Percentiles rank a stretch among this genome's conserved stretches.
Evolutionary conservation across 2,113 vertebrate species (phyloP).

Genomic region (Benitochromis conjunctus): DNA sequence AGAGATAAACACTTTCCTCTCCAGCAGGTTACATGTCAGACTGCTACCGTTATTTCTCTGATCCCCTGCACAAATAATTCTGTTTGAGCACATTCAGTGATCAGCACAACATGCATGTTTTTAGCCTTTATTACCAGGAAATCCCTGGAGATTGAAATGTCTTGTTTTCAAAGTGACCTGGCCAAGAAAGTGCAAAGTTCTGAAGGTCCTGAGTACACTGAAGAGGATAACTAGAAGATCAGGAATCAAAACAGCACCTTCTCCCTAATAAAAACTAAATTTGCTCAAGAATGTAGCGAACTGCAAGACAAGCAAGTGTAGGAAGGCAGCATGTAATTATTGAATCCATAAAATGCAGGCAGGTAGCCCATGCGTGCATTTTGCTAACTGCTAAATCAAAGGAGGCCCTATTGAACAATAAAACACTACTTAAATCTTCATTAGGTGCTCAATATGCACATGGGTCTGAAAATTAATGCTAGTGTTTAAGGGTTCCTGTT

Average conservation of each 20-base stretch:
- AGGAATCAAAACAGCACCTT: not conserved
- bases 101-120: not conserved
- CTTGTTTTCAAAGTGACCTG: not conserved
- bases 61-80: not conserved
- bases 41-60: not conserved
- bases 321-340: not conserved
- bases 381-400: not conserved
- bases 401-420: not conserved
- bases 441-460: not conserved
- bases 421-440: not conserved
- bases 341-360: not conserved
- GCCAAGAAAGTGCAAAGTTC: not conserved
- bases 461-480: no score
- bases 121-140: not conserved
- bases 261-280: not conserved
- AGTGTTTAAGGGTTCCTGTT: not conserved
- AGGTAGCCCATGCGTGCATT: not conserved
- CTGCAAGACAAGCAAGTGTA: not conserved
- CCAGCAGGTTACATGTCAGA: not conserved
- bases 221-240: not conserved
- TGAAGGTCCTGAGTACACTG: not conserved
- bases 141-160: not conserved
- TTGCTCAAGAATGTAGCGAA: not conserved
- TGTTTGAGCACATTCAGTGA: not conserved
- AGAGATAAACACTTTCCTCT: not conserved